Percentiles rank a stretch among this genome's conserved stretches.
Conservation (phyloP, 2,113 vertebrate species). For the Pomatostomus ruficeps region DNA sequence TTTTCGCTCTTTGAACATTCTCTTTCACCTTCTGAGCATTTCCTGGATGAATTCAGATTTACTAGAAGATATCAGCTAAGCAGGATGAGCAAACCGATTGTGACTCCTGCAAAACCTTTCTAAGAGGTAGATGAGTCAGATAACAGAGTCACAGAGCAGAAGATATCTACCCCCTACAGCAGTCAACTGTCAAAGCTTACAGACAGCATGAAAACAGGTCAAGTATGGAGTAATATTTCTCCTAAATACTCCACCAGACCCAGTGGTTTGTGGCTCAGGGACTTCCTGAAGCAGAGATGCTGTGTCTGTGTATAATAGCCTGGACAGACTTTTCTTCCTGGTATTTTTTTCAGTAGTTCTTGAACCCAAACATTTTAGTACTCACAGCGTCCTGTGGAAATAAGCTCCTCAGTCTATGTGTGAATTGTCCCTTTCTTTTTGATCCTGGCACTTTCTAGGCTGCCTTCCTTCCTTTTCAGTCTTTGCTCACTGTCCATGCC, state of each 20-base stretch:
- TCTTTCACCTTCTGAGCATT: background rate
- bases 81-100: background rate
- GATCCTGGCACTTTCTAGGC: background rate
- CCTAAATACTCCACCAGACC: conserved; percentile 39
- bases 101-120: background rate
- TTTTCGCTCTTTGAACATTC: background rate
- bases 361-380: background rate
- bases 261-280: background rate
- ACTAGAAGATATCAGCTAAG: background rate
- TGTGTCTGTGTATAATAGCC: background rate
- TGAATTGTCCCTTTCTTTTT: background rate
- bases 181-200: background rate
- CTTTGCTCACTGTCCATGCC: background rate
- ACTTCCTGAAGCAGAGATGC: background rate
- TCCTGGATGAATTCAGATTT: background rate
- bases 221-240: background rate
- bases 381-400: background rate
- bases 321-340: background rate
- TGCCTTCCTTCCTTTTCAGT: background rate
- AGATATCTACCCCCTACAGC: background rate
- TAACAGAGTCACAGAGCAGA: background rate
- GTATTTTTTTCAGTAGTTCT: background rate
- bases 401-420: background rate
- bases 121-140: background rate
- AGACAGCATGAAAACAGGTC: background rate